These are phyloP conservation scores for Chaetodon auriga DNA, from an alignment of 2,113 vertebrate species.

Conservation along the genomic window DNA sequence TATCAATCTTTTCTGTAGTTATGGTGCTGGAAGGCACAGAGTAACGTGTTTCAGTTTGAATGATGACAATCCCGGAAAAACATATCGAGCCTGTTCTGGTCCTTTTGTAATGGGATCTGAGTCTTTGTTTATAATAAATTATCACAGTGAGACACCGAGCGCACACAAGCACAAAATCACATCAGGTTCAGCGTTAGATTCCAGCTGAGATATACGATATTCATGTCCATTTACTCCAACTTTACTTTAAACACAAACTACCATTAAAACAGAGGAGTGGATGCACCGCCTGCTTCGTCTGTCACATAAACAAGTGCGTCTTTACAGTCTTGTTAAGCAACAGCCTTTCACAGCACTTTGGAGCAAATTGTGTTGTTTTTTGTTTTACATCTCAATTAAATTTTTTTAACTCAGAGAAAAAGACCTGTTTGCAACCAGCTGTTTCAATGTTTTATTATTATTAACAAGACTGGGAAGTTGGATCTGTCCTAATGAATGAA, in stretches of 20 bases:
- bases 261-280: slow-evolving; percentile 1
- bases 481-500: not conserved
- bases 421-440: not conserved
- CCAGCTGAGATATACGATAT: not conserved
- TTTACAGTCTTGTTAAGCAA: slow-evolving; percentile 14
- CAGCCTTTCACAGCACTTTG: not conserved
- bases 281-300: slow-evolving; percentile 14
- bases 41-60: slow-evolving; percentile 60
- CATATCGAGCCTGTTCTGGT: slow-evolving; percentile 41
- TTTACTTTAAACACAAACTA: not conserved
- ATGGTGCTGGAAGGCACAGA: slow-evolving; percentile 42
- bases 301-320: slow-evolving; percentile 1
- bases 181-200: slow-evolving; percentile 22
- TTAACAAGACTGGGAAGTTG: slow-evolving; percentile 14
- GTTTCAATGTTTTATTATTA: not conserved
- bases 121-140: slow-evolving; percentile 66
- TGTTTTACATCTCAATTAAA: slow-evolving; percentile 5
- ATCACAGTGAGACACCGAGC: slow-evolving; percentile 36
- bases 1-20: slow-evolving; percentile 55
- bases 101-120: slow-evolving; percentile 39
- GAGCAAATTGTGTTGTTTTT: slow-evolving; percentile 1
- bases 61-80: slow-evolving; percentile 56
- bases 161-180: slow-evolving; percentile 8
- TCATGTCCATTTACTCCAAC: not conserved
- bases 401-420: not conserved